phyloP scores from a whole-genome alignment of 2,113 vertebrate species.

The Myotis yumanensis region DNA sequence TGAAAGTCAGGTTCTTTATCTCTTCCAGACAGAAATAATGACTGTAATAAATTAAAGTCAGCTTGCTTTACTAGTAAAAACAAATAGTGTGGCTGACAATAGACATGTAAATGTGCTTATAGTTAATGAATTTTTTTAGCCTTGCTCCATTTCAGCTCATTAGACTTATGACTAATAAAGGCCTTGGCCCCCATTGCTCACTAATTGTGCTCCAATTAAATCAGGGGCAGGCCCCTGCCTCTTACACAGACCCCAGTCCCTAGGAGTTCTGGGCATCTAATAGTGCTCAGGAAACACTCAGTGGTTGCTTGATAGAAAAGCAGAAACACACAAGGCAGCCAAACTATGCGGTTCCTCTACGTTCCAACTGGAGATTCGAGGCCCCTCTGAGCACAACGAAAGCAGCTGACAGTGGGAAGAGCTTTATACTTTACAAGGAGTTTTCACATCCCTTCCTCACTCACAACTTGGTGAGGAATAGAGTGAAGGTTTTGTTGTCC shows the following conservation, averaged over 20 bases:
- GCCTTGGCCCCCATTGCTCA: background rate
- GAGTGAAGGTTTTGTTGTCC: background rate
- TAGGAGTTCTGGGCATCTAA: background rate
- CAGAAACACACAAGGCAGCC: background rate
- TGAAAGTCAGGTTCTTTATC: constrained; percentile 31
- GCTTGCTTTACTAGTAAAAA: constrained; percentile 12
- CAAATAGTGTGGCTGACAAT: constrained; percentile 15
- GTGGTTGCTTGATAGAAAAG: background rate
- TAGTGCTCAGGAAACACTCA: background rate
- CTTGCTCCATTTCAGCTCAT: constrained; percentile 56
- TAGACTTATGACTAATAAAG: constrained; percentile 46
- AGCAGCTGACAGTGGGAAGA: background rate
- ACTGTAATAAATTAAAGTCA: constrained; percentile 46
- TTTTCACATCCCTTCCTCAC: background rate
- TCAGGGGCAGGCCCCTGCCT: background rate
- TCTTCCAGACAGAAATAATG: constrained; percentile 59
- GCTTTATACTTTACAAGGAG: background rate
- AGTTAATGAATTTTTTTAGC: constrained; percentile 1
- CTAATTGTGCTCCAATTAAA: constrained; percentile 54
- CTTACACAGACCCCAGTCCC: background rate
- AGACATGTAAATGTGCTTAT: constrained; percentile 46
- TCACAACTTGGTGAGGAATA: background rate
- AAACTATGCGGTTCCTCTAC: background rate
- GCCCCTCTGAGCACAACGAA: background rate
- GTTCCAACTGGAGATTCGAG: background rate